Conservation (phyloP, 2,797 vertebrate species). For the Falco cherrug region DNA sequence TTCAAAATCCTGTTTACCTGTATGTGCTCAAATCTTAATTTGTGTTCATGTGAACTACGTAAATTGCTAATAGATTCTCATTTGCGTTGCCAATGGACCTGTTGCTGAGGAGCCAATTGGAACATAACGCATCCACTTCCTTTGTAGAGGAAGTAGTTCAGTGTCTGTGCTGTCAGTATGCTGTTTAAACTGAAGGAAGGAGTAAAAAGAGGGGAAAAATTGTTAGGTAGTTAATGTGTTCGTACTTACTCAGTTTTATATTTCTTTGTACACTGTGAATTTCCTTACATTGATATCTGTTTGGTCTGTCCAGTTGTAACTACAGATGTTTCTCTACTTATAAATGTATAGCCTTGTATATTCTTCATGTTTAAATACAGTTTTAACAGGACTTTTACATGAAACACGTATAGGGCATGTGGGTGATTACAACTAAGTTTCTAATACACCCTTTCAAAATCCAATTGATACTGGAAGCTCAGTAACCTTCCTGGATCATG, state of each 20-base stretch:
- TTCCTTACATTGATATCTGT: neutral
- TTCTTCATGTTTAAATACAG: neutral
- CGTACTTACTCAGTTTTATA: neutral
- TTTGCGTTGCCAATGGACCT: neutral
- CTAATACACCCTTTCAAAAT: neutral
- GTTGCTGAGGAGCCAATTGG: neutral
- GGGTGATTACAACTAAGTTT: neutral
- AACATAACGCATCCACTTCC: neutral
- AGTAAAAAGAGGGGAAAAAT: neutral
- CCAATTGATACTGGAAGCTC: neutral
- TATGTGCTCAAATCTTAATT: neutral
- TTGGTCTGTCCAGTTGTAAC: neutral
- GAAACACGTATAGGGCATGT: neutral
- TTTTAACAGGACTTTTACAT: neutral
- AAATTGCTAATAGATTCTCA: neutral
- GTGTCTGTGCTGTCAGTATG: neutral
- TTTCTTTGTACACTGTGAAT: neutral
- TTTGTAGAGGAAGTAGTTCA: neutral
- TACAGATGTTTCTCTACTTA: neutral
- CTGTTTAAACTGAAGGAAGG: neutral
- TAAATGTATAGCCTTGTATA: neutral
- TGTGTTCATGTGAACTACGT: neutral
- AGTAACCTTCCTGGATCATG: neutral
- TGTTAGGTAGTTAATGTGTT: neutral
- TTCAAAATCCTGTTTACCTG: neutral